phyloP scores from a whole-genome alignment of 1,140 invertebrate genomes.

The Drosophila takahashii region DNA sequence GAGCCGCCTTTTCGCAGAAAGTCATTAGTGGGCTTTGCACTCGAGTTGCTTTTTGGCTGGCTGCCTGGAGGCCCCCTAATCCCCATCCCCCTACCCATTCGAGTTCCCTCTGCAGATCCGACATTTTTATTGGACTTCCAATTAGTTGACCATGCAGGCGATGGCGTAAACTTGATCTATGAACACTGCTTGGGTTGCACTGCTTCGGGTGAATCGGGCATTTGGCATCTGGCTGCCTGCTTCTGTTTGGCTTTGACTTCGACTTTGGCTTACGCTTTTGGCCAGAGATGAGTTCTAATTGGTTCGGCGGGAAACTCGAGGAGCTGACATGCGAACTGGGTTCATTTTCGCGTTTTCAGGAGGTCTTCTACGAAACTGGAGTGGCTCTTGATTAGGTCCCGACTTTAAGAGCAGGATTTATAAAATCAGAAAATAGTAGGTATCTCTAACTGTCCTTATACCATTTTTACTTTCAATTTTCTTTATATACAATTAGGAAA shows the following conservation, averaged over 20 bases:
- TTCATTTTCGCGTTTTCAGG: neutral
- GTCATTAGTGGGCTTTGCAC: slow-evolving; percentile 79
- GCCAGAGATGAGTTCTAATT: slow-evolving; percentile 52
- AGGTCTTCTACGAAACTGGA: neutral
- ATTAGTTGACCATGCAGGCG: slow-evolving; percentile 68
- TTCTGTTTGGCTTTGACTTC: slow-evolving; percentile 29
- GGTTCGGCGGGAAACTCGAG: slow-evolving; percentile 33
- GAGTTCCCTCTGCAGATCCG: slow-evolving; percentile 55
- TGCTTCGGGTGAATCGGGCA: slow-evolving; percentile 2
- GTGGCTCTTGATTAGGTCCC: slow-evolving; percentile 1
- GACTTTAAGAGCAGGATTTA: neutral
- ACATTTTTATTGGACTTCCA: slow-evolving; percentile 84
- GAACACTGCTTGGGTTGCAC: slow-evolving; percentile 27
- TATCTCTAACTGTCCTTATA: too few relatives aligned
- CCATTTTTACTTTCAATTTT: neutral
- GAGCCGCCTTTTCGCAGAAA: slow-evolving; percentile 72
- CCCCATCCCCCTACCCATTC: neutral
- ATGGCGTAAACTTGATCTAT: slow-evolving; percentile 79
- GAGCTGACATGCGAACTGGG: slow-evolving; percentile 29
- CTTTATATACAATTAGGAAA: too few relatives aligned
- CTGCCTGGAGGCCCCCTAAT: slow-evolving; percentile 40
- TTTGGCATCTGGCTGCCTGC: slow-evolving; percentile 1
- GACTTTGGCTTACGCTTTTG: slow-evolving; percentile 4
- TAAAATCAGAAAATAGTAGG: neutral
- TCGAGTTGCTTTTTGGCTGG: slow-evolving; percentile 64